Conservation (phyloP, 2,113 vertebrate species). For the Mustela lutreola region DNA sequence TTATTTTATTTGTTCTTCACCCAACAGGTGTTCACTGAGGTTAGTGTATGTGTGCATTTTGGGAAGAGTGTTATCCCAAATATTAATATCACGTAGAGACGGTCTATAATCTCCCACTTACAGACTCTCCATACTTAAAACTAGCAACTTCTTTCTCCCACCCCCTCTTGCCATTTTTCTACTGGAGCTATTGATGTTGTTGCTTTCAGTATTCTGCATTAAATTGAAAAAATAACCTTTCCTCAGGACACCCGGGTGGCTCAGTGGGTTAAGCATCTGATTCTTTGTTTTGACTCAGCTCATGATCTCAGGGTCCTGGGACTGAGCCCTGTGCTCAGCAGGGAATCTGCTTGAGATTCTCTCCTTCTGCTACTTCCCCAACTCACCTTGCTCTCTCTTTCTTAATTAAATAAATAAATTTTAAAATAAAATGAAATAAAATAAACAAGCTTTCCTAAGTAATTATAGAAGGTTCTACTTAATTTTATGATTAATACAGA, state of each 20-base stretch:
- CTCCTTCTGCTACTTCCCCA: neutral
- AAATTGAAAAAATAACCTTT: neutral
- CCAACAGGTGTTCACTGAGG: neutral
- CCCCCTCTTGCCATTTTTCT: neutral
- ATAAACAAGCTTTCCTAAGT: neutral
- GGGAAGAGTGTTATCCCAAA: neutral
- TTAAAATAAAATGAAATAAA: neutral
- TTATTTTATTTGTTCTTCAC: slow-evolving; percentile 62
- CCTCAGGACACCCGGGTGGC: neutral
- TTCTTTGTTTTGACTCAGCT: neutral
- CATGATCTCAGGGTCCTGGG: neutral
- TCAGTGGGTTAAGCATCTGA: neutral
- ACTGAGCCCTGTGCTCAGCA: neutral
- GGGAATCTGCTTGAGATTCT: neutral
- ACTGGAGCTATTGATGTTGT: neutral
- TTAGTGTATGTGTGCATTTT: neutral
- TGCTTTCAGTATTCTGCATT: neutral
- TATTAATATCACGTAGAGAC: neutral
- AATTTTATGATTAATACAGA: neutral
- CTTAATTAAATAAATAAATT: neutral
- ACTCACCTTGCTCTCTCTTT: neutral
- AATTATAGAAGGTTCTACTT: slow-evolving; percentile 4
- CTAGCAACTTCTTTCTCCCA: neutral
- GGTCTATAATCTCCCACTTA: neutral
- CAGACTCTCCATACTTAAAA: neutral